Evolutionary conservation across 2,888 invertebrate genomes (phyloP).

Genomic region (Apeira syringaria): DNA sequence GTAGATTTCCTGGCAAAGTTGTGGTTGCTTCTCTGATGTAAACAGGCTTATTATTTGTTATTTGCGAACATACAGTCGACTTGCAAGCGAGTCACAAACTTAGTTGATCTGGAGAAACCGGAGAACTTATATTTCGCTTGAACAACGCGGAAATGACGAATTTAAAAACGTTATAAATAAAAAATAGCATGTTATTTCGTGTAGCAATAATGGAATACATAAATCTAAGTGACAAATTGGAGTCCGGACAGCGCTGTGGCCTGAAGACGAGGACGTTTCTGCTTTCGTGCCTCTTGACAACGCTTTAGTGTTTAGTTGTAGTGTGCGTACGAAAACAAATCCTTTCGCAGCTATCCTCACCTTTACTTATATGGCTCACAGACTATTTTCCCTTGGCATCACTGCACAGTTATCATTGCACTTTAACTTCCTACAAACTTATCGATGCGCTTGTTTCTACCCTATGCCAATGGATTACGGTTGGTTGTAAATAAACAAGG

Average conservation of each 20-base stretch:
- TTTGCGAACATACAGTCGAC: no score
- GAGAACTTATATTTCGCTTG: no score
- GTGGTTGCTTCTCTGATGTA: no score
- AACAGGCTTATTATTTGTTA: no score
- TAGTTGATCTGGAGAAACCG: no score
- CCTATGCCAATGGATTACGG: slow-evolving; percentile 37
- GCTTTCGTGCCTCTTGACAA: slow-evolving; percentile 66
- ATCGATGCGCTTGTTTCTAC: slow-evolving; percentile 16
- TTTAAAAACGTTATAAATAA: slow-evolving; percentile 45
- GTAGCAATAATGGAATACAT: slow-evolving; percentile 69
- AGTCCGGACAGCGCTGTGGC: slow-evolving; percentile 57
- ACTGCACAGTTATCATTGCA: slow-evolving; percentile 32
- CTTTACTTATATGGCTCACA: slow-evolving; percentile 30
- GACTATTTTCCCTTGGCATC: slow-evolving; percentile 35
- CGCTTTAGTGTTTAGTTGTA: no score
- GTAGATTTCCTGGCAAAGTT: no score
- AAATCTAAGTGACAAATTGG: slow-evolving; percentile 75
- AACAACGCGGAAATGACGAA: slow-evolving; percentile 17
- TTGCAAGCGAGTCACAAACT: no score
- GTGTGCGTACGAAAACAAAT: slow-evolving; percentile 47
- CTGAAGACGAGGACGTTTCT: slow-evolving; percentile 62
- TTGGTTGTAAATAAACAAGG: slow-evolving; percentile 32
- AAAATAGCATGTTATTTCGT: slow-evolving; percentile 53
- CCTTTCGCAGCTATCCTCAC: slow-evolving; percentile 19
- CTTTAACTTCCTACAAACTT: slow-evolving; percentile 32